Evolutionary conservation across 2,113 vertebrate species (phyloP), one percentile per base, ranked within the genome.

Genomic region (Sebastes fasciatus): DNA sequence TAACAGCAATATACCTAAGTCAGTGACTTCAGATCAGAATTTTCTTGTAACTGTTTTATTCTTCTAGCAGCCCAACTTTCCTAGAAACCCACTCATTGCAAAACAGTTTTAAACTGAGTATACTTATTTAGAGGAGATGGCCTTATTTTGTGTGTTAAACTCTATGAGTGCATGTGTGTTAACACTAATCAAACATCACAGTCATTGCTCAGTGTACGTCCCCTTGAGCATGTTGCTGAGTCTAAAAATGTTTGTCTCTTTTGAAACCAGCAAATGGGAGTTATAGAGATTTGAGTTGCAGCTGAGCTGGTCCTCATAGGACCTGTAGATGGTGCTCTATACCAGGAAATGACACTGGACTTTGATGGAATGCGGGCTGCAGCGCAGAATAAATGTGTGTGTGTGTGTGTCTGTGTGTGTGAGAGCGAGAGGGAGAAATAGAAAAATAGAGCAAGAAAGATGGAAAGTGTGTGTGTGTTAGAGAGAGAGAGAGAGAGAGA

Each of bases 321-420:
- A 17, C 90, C 92, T 88, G 89, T 88, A 93, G 93, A 93, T 94
- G 93, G 88, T 55, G 92, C 88, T 91, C 84, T 74, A 83, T 57
- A 88, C 91, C 77, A 93, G 88, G 77, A 87, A 84, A 94, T 93
- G 73, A 61, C 42, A 23, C 67, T 1, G 26, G 73, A 72, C 83
- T 69, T 66, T 77, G 82, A 66, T 61, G 83, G 89, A 85, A 85
- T 69, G 76, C 43, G 66, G 89, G 71, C 66, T 67, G 8, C 2
- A 85, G 90, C 76, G 76, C 82, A 84, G 84, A 40, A 74, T 69
- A 64, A 67, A n/a, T 78, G 55, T 57, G 79, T 78, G 80, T 51
- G 77, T 52, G 21, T 85, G 64, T 74, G 45, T 70, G 54, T 61
- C 45, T 9, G 21, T 84, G 65, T 74, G 40, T 70, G 54, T 60